Evolutionary conservation across 2,113 vertebrate species (phyloP).

Genomic region (Neotoma lepida): DNA sequence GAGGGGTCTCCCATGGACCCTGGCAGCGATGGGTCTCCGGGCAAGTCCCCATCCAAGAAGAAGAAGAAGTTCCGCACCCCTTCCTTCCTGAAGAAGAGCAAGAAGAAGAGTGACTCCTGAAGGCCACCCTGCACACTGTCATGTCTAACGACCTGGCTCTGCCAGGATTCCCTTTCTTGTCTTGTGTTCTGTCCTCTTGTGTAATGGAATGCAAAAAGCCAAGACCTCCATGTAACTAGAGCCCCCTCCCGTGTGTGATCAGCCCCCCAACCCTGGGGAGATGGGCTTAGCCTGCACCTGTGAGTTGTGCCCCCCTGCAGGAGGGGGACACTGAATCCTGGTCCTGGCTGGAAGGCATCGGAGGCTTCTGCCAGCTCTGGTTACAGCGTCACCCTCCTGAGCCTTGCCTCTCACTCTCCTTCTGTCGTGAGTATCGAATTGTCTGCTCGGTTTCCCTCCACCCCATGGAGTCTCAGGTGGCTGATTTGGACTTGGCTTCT

Average conservation of each 20-base stretch:
- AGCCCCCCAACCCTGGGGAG: not conserved
- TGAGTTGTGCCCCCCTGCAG: not conserved
- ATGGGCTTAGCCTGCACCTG: not conserved
- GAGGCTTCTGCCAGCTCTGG: slow-evolving; percentile 55
- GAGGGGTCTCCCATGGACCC: slow-evolving; percentile 88
- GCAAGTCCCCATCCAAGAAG: slow-evolving; percentile 99
- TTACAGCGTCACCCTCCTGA: not conserved
- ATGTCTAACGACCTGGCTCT: slow-evolving; percentile 68
- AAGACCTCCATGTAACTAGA: slow-evolving; percentile 69
- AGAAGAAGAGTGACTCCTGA: slow-evolving; percentile 96
- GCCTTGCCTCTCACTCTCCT: not conserved
- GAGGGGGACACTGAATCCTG: not conserved
- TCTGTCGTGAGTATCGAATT: not conserved
- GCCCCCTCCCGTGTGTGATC: slow-evolving; percentile 78
- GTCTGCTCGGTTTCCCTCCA: slow-evolving; percentile 44
- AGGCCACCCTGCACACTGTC: slow-evolving; percentile 79
- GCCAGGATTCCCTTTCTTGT: slow-evolving; percentile 84
- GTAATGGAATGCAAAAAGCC: slow-evolving; percentile 84
- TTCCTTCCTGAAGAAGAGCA: slow-evolving; percentile 99
- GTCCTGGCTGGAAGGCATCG: slow-evolving; percentile 15
- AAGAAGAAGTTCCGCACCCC: slow-evolving; percentile 99
- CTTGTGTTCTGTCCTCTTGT: slow-evolving; percentile 85
- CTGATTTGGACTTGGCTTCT: slow-evolving; percentile 35
- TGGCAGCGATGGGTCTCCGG: slow-evolving; percentile 95
- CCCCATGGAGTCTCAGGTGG: slow-evolving; percentile 49